A percentile compares a stretch with the other conserved stretches of the same genome.
Conservation (phyloP, 2,113 vertebrate species). For the Rhinoderma darwinii region DNA sequence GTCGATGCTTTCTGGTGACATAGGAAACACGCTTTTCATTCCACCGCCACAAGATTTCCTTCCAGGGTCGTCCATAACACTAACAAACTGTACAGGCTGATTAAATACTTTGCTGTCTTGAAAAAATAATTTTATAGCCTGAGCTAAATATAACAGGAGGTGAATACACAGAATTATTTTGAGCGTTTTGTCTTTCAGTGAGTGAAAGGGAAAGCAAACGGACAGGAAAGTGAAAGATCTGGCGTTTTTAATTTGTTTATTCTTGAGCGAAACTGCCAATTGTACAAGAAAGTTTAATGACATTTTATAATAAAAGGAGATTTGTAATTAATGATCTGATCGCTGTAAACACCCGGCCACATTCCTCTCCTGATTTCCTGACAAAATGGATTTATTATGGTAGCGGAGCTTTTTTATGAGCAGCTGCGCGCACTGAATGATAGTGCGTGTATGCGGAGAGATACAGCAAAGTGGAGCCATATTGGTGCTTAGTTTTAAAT, state of each 20-base stretch:
- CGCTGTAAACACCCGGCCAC: neutral
- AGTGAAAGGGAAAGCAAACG: conserved; percentile 26
- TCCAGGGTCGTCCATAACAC: conserved; percentile 75
- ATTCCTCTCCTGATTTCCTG: neutral
- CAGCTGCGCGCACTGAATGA: too few relatives aligned
- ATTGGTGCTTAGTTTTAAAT: too few relatives aligned
- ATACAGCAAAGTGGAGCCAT: too few relatives aligned
- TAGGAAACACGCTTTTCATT: conserved; percentile 50
- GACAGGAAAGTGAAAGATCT: conserved; percentile 33
- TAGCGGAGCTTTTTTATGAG: neutral
- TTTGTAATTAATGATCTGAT: conserved; percentile 7
- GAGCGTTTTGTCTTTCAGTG: conserved; percentile 51
- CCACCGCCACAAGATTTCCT: conserved; percentile 72
- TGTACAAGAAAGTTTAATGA: conserved; percentile 15
- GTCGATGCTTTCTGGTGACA: conserved; percentile 50
- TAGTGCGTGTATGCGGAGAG: too few relatives aligned
- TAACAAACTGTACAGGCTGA: conserved; percentile 78
- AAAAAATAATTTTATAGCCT: conserved; percentile 69
- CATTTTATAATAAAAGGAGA: neutral
- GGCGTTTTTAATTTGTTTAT: conserved; percentile 22
- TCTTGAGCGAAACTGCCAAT: neutral
- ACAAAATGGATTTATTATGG: neutral
- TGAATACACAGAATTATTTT: conserved; percentile 66
- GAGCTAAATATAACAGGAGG: conserved; percentile 68
- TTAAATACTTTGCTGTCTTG: conserved; percentile 74